Conservation (phyloP, 1,140 invertebrate genomes). For the Calephelis nemesis region DNA sequence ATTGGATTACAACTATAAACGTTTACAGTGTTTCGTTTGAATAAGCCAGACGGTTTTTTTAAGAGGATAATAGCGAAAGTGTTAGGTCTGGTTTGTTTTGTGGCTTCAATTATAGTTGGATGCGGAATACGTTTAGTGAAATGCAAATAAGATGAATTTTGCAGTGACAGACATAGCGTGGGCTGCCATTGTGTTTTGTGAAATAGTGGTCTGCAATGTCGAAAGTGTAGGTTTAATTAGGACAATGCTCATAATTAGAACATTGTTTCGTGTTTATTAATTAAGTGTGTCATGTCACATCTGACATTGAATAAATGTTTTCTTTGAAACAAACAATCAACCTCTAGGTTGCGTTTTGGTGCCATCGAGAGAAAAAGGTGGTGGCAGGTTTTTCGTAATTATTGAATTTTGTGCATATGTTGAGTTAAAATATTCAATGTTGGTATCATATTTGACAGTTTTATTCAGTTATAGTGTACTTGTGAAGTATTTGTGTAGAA, state of each 20-base stretch:
- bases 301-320: not conserved
- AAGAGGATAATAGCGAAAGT: slow-evolving; percentile 71
- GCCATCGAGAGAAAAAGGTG: too few species aligned
- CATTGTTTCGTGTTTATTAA: slow-evolving; percentile 5
- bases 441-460: too few species aligned
- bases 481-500: too few species aligned
- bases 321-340: too few species aligned
- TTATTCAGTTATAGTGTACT: too few species aligned
- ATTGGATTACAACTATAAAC: not conserved
- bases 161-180: slow-evolving; percentile 66
- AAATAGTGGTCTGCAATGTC: slow-evolving; percentile 38
- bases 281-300: not conserved
- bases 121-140: slow-evolving; percentile 48
- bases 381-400: too few species aligned
- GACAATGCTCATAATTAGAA: slow-evolving; percentile 7
- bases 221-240: slow-evolving; percentile 20
- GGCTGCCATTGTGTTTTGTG: slow-evolving; percentile 53
- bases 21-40: slow-evolving; percentile 43
- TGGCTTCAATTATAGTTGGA: slow-evolving; percentile 44
- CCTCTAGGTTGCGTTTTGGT: too few species aligned
- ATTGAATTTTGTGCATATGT: too few species aligned
- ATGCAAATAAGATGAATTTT: slow-evolving; percentile 65
- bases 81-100: slow-evolving; percentile 61
- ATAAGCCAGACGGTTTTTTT: slow-evolving; percentile 55
- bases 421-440: too few species aligned